These are phyloP conservation scores for Plebejus melissa DNA, from an alignment of 2,888 invertebrate species.

Conservation along the genomic window DNA sequence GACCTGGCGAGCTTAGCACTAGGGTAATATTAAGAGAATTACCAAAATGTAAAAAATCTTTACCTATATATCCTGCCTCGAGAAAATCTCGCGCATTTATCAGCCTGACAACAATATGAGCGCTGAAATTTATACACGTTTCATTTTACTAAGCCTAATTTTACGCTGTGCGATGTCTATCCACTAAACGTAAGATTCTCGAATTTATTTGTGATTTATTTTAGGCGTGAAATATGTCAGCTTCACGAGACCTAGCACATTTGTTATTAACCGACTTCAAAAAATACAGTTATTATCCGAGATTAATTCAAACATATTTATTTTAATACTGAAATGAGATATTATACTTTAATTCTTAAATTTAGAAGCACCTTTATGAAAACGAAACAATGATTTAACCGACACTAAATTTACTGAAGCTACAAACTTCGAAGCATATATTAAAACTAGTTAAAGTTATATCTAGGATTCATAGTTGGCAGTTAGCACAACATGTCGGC, in stretches of 20 bases:
- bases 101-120: constrained; percentile 15
- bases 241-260: background rate
- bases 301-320: constrained; percentile 19
- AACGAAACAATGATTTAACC: background rate
- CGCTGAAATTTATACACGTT: constrained; percentile 3
- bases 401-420: constrained; percentile 4
- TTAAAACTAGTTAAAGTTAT: constrained; percentile 23
- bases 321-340: background rate
- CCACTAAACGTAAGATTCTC: constrained; percentile 18
- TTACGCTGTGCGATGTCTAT: constrained; percentile 16
- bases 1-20: background rate
- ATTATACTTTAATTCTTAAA: background rate
- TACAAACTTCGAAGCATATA: constrained; percentile 8
- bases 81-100: constrained; percentile 22
- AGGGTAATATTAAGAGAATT: background rate
- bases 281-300: background rate
- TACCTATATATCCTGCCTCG: background rate
- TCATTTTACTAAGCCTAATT: constrained; percentile 18
- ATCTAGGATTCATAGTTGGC: constrained; percentile 27
- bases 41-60: constrained; percentile 6
- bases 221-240: constrained; percentile 19
- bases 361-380: background rate
- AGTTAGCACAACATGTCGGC: constrained; percentile 30
- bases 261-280: background rate
- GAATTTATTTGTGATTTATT: constrained; percentile 19